Evolutionary conservation across 2,113 vertebrate genomes (phyloP).

Genomic region (Dascyllus trimaculatus): DNA sequence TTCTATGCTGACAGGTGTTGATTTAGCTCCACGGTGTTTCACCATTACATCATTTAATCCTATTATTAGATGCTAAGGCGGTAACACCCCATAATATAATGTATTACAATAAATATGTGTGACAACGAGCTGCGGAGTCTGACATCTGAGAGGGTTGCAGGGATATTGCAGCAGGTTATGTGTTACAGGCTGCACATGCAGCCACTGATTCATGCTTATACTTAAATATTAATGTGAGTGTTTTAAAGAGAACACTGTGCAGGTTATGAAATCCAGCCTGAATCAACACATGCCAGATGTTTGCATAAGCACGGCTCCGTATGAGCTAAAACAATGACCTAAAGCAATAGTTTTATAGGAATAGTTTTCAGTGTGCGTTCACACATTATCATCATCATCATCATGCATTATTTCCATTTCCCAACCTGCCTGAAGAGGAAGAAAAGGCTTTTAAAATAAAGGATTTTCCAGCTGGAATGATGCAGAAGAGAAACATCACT

Average conservation of each 20-base stretch:
- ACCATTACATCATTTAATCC: no score
- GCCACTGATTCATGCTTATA: neutral
- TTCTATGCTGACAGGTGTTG: no score
- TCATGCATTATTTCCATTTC: no score
- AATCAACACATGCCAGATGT: neutral
- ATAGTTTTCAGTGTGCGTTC: neutral
- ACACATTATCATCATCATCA: no score
- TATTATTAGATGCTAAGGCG: no score
- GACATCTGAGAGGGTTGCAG: neutral
- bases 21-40: no score
- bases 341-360: neutral
- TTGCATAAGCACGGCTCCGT: slow-evolving; percentile 4
- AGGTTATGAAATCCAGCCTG: neutral
- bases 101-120: neutral
- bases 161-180: neutral
- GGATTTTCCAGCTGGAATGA: no score
- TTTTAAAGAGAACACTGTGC: slow-evolving; percentile 24
- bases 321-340: neutral
- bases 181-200: neutral
- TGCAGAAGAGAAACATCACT: no score
- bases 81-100: neutral
- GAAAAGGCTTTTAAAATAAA: neutral
- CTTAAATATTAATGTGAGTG: neutral
- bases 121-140: slow-evolving; percentile 1
- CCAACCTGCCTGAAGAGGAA: no score